Evolutionary conservation across 2,113 vertebrate species (phyloP), one percentile per base, ranked within the genome.

Genomic region (Copsychus sechellarum): DNA sequence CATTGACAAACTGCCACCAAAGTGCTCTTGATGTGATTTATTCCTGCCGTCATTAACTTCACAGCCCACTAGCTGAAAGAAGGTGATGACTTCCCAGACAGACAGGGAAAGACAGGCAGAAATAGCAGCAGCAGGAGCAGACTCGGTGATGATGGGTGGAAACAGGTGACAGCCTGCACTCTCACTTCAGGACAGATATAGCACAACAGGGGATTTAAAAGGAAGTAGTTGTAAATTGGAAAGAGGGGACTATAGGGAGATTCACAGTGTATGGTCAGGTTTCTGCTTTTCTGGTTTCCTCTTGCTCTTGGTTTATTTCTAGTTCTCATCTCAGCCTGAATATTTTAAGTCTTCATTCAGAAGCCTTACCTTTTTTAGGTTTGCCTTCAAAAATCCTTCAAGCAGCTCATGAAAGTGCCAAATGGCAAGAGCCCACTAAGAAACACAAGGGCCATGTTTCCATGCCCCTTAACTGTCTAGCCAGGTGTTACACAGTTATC

Each of bases 31-130:
- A 94, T 74, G 94, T 88, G 96, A 95, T 81, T 96, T 96, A 93
- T 88, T 97, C 76, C 81, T 91, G 65, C 93, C 90, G 13, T 97
- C 92, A 94, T 97, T 98, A 97, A 94, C 89, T 96, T 91, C 85
- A 89, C 71, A 86, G 85, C 80, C 88, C 88, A 51, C 83, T 92
- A 88, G 90, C 66, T 95, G 95, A 94, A 95, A 95, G 53, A 86
- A 88, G 78, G 92, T 70, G 91, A 92, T 81, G 92, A 74, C 92
- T 97, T 94, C 95, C 94, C 77, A 96, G 94, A 94, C 54, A 93
- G 93, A 96, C 91, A 94, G 80, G 78, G 96, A 95, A 97, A 92
- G 79, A 92, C 33, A 85, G 64, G 95, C 82, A 95, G 95, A 97
- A 97, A 97, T 81, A 96, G 93, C 73, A 87, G 23, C 86, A 95